Percentiles rank a stretch among this genome's conserved stretches.
phyloP scores from a whole-genome alignment of 1,140 invertebrate species.

The Euwallacea fornicatus region DNA sequence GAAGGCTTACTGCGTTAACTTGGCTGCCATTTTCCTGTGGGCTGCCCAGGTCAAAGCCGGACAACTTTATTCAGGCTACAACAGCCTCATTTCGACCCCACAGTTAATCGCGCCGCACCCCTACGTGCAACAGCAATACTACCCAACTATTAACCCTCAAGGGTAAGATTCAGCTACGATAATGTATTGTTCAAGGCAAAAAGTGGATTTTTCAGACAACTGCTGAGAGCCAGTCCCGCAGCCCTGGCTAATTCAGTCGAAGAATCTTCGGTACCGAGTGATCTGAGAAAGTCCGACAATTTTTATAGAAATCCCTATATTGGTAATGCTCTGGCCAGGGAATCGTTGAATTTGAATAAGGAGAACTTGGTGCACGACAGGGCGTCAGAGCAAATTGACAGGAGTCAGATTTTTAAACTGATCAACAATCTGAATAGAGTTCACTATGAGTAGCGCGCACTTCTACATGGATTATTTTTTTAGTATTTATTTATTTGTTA shows the following conservation, averaged over 20 bases:
- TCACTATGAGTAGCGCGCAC: slow-evolving; percentile 12
- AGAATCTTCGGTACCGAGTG: slow-evolving; percentile 62
- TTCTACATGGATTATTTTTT: no score
- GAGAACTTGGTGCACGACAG: slow-evolving; percentile 73
- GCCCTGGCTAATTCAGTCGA: slow-evolving; percentile 61
- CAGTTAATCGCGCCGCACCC: no score
- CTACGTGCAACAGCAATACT: no score
- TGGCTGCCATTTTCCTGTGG: background rate
- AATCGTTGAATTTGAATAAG: slow-evolving; percentile 73
- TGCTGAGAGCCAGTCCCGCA: slow-evolving; percentile 57
- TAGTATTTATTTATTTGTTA: no score
- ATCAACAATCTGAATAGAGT: slow-evolving; percentile 51
- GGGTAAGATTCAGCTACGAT: no score
- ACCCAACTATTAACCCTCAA: no score
- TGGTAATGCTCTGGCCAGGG: slow-evolving; percentile 69
- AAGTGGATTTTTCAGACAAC: slow-evolving; percentile 19
- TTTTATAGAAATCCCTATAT: slow-evolving; percentile 77
- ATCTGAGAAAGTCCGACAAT: slow-evolving; percentile 62
- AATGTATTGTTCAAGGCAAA: no score
- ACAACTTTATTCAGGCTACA: slow-evolving; percentile 7
- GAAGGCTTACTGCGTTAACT: background rate
- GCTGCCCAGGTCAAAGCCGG: slow-evolving; percentile 7
- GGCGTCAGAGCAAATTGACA: slow-evolving; percentile 76
- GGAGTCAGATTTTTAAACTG: slow-evolving; percentile 71
- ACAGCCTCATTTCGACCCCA: background rate